Evolutionary conservation across 2,888 invertebrate genomes (phyloP).

Genomic region (Spilosoma lubricipeda): DNA sequence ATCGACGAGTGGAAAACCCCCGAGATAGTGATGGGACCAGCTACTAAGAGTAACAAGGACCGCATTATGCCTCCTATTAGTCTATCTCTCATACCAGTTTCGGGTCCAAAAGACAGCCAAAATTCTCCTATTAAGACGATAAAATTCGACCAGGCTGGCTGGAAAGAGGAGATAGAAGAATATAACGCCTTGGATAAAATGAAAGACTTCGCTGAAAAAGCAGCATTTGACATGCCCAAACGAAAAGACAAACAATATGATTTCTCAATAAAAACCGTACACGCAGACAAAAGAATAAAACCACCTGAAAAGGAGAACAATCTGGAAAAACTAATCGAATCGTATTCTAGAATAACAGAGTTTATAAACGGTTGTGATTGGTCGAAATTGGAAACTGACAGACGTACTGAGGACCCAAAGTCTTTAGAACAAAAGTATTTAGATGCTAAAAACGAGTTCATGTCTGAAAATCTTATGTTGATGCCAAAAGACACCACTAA

Average conservation of each 20-base stretch:
- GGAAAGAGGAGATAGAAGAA: conserved; percentile 75
- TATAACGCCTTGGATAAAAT: conserved; percentile 84
- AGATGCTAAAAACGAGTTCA: conserved; percentile 82
- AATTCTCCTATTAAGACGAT: conserved; percentile 73
- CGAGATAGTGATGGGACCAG: conserved; percentile 72
- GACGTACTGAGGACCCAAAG: conserved; percentile 70
- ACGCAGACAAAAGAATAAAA: conserved; percentile 64
- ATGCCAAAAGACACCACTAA: conserved; percentile 76
- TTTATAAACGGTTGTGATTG: conserved; percentile 84
- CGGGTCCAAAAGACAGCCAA: conserved; percentile 67
- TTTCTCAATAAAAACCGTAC: conserved; percentile 56
- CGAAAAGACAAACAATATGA: conserved; percentile 61
- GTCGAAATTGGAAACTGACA: conserved; percentile 72
- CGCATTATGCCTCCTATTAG: conserved; percentile 81
- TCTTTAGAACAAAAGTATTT: conserved; percentile 79
- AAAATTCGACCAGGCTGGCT: conserved; percentile 68
- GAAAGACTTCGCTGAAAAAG: conserved; percentile 83
- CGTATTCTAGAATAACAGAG: conserved; percentile 81
- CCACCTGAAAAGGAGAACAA: conserved; percentile 72
- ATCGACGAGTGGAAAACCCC: conserved; percentile 76
- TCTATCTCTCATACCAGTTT: conserved; percentile 80
- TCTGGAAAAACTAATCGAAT: conserved; percentile 76
- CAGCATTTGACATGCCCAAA: conserved; percentile 80
- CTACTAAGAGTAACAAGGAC: conserved; percentile 69
- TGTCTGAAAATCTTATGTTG: conserved; percentile 79